Evolutionary conservation across 37 sponge, comb jelly and placozoan genomes (phyloP).

Genomic region (Oscarella lobularis): DNA sequence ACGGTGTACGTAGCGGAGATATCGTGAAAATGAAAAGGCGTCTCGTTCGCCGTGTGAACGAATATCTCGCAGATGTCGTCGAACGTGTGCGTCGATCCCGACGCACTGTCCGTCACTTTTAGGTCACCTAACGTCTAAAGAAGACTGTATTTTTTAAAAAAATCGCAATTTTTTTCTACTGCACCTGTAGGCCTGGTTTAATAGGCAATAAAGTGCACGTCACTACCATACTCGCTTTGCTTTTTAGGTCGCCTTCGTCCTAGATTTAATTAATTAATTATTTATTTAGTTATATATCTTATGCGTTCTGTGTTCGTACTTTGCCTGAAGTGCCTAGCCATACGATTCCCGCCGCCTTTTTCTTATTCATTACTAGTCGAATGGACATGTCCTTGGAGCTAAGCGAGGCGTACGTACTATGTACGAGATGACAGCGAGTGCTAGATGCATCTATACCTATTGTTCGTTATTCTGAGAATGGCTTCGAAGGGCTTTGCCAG

Average conservation of each 20-base stretch:
- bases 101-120: background rate
- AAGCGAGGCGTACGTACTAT: background rate
- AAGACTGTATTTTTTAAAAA: background rate
- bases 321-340: background rate
- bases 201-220: slow-evolving; percentile 27
- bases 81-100: background rate
- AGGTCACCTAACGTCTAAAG: background rate
- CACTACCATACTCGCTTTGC: slow-evolving; percentile 15
- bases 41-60: background rate
- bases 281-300: background rate
- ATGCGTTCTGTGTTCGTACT: background rate
- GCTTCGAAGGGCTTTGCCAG: slow-evolving; percentile 37
- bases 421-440: background rate
- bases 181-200: slow-evolving; percentile 50
- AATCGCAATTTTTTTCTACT: slow-evolving; percentile 1
- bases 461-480: slow-evolving; percentile 32
- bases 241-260: slow-evolving; percentile 29
- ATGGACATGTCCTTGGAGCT: background rate
- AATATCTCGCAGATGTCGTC: background rate
- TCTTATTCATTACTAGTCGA: background rate
- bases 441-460: background rate
- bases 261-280: background rate
- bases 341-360: background rate
- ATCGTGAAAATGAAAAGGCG: background rate
- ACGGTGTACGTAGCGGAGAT: background rate